Evolutionary conservation across 1,140 invertebrate genomes (phyloP), one percentile per base, ranked within the genome.

Genomic region (Drosophila bifasciata): DNA sequence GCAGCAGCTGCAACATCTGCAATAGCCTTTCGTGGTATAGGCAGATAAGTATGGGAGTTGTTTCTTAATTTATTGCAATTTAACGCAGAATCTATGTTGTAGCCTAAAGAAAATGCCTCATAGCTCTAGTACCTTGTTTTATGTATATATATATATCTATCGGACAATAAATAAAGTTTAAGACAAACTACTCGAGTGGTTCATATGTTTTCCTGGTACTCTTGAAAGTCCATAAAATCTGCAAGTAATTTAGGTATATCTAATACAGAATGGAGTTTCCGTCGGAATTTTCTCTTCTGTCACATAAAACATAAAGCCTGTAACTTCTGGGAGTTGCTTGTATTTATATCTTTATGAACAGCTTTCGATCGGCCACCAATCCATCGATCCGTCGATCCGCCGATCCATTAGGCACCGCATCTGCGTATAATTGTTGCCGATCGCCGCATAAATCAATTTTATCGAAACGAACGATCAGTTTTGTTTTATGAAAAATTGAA

Each of bases 391-490:
- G 86, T 78, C 69, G 83, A 88, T 46, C 53, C 53, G 86, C 73
- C 69, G 83, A 88, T 88, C 83, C 83, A 88, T 88, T 88, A 88
- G 83, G 61, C 79, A 88, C 83, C 84, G 83, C 83, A 88, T 88
- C 83, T 88, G 79, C 72, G 79, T 88, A 83, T 88, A 88, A 88
- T 88, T 88, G 83, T 86, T 80, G 70, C 66, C 83, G 83, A 86
- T 88, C 83, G 83, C 50, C 83, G 84, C 78, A 88, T 88, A 88
- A 88, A 88, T 88, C 83, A 88, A 88, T 88, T 88, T 88, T 88
- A 88, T 88, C 83, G 86, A 62, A 74, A 68, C 63, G 56, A 66
- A 86, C 78, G 83, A 88, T 88, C 83, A 88, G 83, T 88, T 88
- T 88, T 88, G 83, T 88, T 88, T 88, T 88, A 88, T 88, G 83